Base-by-base conservation (phyloP, 2,888 invertebrate species). In the Nomada fabriciana region DNA sequence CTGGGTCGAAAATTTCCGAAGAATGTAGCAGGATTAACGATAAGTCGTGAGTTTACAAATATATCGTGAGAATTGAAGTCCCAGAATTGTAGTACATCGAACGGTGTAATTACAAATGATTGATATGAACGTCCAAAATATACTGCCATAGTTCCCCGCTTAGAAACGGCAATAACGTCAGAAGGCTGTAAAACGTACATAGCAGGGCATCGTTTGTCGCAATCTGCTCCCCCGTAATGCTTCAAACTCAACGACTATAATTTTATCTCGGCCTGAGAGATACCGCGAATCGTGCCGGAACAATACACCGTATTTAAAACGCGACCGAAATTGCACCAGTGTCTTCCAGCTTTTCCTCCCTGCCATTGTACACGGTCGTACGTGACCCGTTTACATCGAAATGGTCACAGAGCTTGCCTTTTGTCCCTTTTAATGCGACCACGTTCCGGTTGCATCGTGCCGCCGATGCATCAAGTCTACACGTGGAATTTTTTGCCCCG, bases 351-450 rank as follows among this genome's bases (percentile, higher is more conserved):
- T 23, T 20, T 50, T 25, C 11, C 43, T n/a, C 11, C 15, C 13
- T 9, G 15, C 9, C 29, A 20, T 59, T 53, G 29, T 47, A 7
- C 42, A 52, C 65, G 11, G 60, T 36, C 18, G 23, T 65, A 55
- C 71, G 65, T 71, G 71, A 77, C 78, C 60, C 36, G 65, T 67
- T 80, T 77, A 61, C 60, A 0, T 36, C n/a, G 47, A 71, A 77
- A 71, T 42, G 55, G 65, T 70, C 60, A 65, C 71, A 50, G 47
- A 36, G 50, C 55, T 65, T 60, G 10, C 36, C 53, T 47, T 70
- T 70, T 75, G 64, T 65, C 50, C 59, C 42, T 65, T 74, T 29
- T 59, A 65, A 52, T 52, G n/a, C 18, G 4, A 18, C 18, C 36
- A 36, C 36, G 36, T 36, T 5, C 7, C 36, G 36, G 36, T 36